Base-by-base conservation (phyloP, 2,888 invertebrate species). In the Stenurella melanura region DNA sequence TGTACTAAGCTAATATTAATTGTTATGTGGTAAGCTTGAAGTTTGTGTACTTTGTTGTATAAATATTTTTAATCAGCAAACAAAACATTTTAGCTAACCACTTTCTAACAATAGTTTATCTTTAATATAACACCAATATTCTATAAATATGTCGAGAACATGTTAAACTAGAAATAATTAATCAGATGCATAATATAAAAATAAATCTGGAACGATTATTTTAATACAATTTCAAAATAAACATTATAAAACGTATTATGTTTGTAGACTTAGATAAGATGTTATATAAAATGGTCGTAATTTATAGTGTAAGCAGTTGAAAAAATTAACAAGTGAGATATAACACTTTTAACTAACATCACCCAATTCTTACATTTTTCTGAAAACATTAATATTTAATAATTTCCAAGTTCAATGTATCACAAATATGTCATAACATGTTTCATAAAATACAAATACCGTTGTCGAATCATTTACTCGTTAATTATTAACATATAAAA, bases 201-300 rank as follows among this genome's bases (percentile, higher is more conserved):
- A 64, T 38, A 42, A 42, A 64, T 18, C 64, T 64, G 42, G 61
- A 64, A 11, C 64, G 42, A 18, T 42, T 9, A 64, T 64, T 64
- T 42, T 34, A 64, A 64, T 64, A 64, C 19, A 38, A 64, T 69
- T 50, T 57, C 5, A 57, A 69, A 69, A 69, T 30, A 69, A 57
- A 69, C 68, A 69, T 34, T 69, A 56, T 69, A 69, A 69, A 69
- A 56, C 57, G 15, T 54, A 66, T 66, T 68, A 34, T 64, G 64
- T 64, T 64, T 69, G 57, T 69, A 17, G 30, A 57, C 57, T n/a
- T 26, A 56, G 68, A 69, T 69, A 69, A 69, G 68, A 69, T 57
- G 26, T 69, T 64, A 42, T 64, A 64, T 56, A 69, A 69, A 69
- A 34, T 57, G 4, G 18, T 67, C n/a, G 67, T 50, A 50, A 67